Percentiles rank a stretch among this genome's conserved stretches.
phyloP scores from a whole-genome alignment of 2,888 invertebrate genomes.

The Oxytorus armatus region DNA sequence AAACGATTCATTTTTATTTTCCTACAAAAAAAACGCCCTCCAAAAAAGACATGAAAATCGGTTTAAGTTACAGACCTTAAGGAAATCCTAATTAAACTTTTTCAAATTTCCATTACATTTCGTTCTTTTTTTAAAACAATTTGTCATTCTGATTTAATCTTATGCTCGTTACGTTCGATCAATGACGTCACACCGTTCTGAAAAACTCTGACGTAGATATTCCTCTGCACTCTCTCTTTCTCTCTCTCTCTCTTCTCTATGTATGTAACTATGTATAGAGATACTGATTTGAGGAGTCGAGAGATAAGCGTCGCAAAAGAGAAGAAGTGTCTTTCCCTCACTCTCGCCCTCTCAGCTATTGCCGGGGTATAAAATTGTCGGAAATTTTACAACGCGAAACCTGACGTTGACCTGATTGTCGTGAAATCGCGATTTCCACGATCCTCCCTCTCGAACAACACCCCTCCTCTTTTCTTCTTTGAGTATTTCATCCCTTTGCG shows the following conservation, averaged over 20 bases:
- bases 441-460: neutral
- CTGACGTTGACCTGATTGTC: slow-evolving; percentile 43
- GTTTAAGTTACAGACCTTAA: too few relatives aligned
- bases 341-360: slow-evolving; percentile 25
- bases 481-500: too few relatives aligned
- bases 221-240: slow-evolving; percentile 7
- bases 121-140: neutral
- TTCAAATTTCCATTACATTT: neutral
- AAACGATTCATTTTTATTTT: too few relatives aligned
- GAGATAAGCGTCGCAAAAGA: slow-evolving; percentile 41
- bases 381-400: neutral
- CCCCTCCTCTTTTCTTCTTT: neutral
- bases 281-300: slow-evolving; percentile 35
- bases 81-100: neutral
- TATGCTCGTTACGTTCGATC: neutral
- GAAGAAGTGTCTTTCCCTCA: slow-evolving; percentile 22
- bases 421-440: slow-evolving; percentile 14
- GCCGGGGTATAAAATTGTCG: slow-evolving; percentile 28
- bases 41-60: too few relatives aligned
- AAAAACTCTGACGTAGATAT: slow-evolving; percentile 38
- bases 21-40: too few relatives aligned
- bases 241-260: slow-evolving; percentile 35
- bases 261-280: slow-evolving; percentile 53
- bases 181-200: slow-evolving; percentile 34
- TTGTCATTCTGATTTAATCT: too few relatives aligned